These are phyloP conservation scores for Seison nebaliae DNA, from an alignment of 1,140 invertebrate genomes.

Conservation along the genomic window DNA sequence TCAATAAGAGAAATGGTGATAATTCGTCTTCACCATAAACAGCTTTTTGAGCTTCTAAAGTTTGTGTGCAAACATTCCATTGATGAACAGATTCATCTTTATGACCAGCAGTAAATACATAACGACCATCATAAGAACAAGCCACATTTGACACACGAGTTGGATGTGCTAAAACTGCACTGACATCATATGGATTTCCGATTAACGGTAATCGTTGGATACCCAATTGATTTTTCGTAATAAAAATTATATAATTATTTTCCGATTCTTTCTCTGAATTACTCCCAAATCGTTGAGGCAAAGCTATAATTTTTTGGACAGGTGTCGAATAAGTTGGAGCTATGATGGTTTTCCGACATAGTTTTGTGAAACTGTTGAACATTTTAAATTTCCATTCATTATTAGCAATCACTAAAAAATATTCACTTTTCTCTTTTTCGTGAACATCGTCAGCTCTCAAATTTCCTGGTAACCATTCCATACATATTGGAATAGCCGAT, in stretches of 20 bases:
- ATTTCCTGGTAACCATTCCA: slow-evolving; percentile 27
- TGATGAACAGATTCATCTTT: slow-evolving; percentile 32
- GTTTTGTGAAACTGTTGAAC: slow-evolving; percentile 35
- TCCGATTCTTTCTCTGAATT: slow-evolving; percentile 2
- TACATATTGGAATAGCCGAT: slow-evolving; percentile 34
- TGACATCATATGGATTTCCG: slow-evolving; percentile 43
- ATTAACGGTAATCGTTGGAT: slow-evolving; percentile 39
- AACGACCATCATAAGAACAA: slow-evolving; percentile 26
- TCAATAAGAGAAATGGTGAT: slow-evolving; percentile 26
- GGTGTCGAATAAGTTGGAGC: slow-evolving; percentile 39
- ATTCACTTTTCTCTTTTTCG: too few relatives aligned
- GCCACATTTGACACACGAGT: slow-evolving; percentile 23
- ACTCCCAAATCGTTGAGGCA: neutral
- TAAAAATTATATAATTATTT: slow-evolving; percentile 35
- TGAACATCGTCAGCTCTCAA: too few relatives aligned
- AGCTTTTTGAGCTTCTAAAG: slow-evolving; percentile 26
- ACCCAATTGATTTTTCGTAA: slow-evolving; percentile 38
- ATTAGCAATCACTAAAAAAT: neutral
- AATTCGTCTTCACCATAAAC: slow-evolving; percentile 27
- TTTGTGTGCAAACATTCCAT: slow-evolving; percentile 15
- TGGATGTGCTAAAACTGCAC: slow-evolving; percentile 39
- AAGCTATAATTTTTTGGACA: slow-evolving; percentile 25
- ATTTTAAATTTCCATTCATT: slow-evolving; percentile 36
- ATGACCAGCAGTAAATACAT: slow-evolving; percentile 35
- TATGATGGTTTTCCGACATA: slow-evolving; percentile 36